Conservation (phyloP, 2,797 vertebrate genomes). For the Anguilla anguilla region DNA sequence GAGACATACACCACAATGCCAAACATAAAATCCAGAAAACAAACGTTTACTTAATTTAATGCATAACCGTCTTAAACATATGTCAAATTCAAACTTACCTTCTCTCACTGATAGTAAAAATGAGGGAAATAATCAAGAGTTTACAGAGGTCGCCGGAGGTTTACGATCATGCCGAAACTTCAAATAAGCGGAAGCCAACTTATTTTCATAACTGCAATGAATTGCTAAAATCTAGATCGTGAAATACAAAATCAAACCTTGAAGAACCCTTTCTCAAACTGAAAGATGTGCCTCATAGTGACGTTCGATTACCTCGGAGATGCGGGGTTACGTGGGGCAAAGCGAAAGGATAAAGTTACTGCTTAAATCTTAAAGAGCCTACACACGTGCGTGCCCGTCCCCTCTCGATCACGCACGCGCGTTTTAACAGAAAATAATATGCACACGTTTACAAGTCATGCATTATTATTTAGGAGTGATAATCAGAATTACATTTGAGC, state of each 20-base stretch:
- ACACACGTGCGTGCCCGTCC: not conserved
- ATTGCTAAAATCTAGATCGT: not conserved
- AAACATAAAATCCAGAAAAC: not conserved
- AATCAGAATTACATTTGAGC: not conserved
- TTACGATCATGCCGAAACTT: not conserved
- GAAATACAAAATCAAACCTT: not conserved
- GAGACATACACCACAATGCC: no score
- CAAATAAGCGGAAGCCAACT: not conserved
- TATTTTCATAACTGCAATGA: not conserved
- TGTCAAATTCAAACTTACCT: not conserved
- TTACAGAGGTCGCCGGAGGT: not conserved
- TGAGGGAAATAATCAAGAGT: not conserved
- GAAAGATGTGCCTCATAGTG: not conserved
- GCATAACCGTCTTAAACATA: not conserved
- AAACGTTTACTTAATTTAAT: not conserved
- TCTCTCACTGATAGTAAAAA: not conserved
- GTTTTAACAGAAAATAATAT: not conserved
- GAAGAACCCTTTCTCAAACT: not conserved
- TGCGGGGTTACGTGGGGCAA: no score
- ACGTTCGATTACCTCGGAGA: not conserved
- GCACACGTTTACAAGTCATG: not conserved
- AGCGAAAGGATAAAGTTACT: no score
- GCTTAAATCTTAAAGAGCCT: no score
- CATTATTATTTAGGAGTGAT: not conserved
- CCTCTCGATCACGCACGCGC: not conserved